phyloP scores from a whole-genome alignment of 2,888 invertebrate species.

The Masnerella sp. region DNA sequence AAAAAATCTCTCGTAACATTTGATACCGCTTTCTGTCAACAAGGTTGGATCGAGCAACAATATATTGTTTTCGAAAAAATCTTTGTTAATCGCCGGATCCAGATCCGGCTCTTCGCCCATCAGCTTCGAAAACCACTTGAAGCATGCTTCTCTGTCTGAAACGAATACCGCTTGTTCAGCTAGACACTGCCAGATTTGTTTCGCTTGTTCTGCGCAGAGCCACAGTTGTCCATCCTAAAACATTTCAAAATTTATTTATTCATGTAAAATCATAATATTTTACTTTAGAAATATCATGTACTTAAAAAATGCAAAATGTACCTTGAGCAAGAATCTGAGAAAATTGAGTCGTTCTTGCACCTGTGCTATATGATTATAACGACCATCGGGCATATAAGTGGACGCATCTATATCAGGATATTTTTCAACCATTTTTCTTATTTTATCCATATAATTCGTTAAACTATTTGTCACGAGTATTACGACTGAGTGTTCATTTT shows the following conservation, averaged over 20 bases:
- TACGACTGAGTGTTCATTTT: constrained; percentile 94
- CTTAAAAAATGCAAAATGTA: constrained; percentile 59
- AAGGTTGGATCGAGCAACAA: constrained; percentile 93
- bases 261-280: constrained; percentile 19
- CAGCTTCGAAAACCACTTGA: constrained; percentile 98
- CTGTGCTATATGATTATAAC: constrained; percentile 94
- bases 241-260: no score
- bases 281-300: no score
- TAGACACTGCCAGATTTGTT: constrained; percentile 97
- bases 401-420: constrained; percentile 88
- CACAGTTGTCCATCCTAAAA: constrained; percentile 93
- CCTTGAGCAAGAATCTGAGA: constrained; percentile 91
- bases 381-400: constrained; percentile 88
- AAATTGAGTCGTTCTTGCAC: constrained; percentile 96
- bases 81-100: constrained; percentile 96
- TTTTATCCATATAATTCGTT: constrained; percentile 92
- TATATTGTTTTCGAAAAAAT: constrained; percentile 97
- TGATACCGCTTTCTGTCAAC: constrained; percentile 96
- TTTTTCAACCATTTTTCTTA: constrained; percentile 84
- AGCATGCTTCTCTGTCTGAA: constrained; percentile 96
- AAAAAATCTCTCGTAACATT: constrained; percentile 92
- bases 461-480: constrained; percentile 96
- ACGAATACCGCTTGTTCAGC: constrained; percentile 95
- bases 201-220: constrained; percentile 97
- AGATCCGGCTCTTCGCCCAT: constrained; percentile 98